A percentile compares a stretch with the other conserved stretches of the same genome.
phyloP scores from a whole-genome alignment of 2,888 invertebrate genomes.

The Ferdinandea cuprea region DNA sequence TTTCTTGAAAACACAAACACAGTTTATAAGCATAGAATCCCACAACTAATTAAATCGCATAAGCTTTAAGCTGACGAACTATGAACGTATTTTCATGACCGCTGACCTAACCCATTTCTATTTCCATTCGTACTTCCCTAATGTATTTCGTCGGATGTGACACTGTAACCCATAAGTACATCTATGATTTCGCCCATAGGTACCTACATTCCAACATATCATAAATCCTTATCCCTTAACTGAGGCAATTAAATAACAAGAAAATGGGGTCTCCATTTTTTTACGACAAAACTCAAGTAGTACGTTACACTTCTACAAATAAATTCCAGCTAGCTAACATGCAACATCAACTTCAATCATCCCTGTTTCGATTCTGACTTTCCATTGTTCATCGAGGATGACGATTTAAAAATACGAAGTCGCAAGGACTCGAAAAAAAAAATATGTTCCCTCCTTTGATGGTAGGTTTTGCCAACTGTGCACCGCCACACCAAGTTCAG shows the following conservation, averaged over 20 bases:
- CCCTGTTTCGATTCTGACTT: constrained; percentile 12
- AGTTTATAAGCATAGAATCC: too few species aligned
- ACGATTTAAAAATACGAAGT: too few species aligned
- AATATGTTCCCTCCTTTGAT: constrained; percentile 16
- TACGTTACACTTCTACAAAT: constrained; percentile 8
- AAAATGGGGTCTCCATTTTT: background rate
- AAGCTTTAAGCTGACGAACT: too few species aligned
- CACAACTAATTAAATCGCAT: too few species aligned
- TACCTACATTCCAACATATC: constrained; percentile 2
- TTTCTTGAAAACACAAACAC: too few species aligned
- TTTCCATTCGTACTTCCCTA: too few species aligned
- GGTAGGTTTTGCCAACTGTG: constrained; percentile 51
- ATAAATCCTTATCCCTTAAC: background rate
- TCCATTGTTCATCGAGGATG: constrained; percentile 27
- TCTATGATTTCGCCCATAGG: too few species aligned
- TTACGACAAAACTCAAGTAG: constrained; percentile 1
- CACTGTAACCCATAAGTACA: too few species aligned
- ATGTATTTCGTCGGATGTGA: too few species aligned
- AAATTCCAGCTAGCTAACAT: background rate
- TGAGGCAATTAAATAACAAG: constrained; percentile 43
- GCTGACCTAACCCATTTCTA: too few species aligned
- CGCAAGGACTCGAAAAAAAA: constrained; percentile 4
- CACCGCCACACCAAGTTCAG: background rate
- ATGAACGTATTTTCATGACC: too few species aligned
- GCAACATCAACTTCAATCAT: constrained; percentile 6